Percentiles rank a stretch among this genome's conserved stretches.
phyloP scores from a whole-genome alignment of 2,888 invertebrate genomes.

The Nomada ferruginata region DNA sequence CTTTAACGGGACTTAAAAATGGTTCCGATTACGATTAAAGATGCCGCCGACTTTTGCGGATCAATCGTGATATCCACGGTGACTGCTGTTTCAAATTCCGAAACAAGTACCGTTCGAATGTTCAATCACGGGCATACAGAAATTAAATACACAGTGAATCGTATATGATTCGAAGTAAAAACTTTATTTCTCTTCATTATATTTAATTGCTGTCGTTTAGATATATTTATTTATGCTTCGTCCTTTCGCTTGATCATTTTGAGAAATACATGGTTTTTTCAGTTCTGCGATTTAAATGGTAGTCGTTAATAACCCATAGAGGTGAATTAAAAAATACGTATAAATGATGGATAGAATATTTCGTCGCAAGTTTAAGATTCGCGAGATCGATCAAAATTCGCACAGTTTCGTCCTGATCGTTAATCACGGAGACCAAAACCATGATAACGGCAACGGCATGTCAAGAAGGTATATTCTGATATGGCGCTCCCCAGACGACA shows the following conservation, averaged over 20 bases:
- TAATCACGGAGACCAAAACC: constrained; percentile 25
- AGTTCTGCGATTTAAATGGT: too few species aligned
- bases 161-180: too few species aligned
- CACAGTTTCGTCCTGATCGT: constrained; percentile 20
- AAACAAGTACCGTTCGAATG: background rate
- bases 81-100: background rate
- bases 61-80: background rate
- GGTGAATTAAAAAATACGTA: too few species aligned
- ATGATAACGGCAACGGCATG: constrained; percentile 33
- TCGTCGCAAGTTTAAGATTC: background rate
- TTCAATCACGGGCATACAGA: background rate
- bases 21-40: constrained; percentile 1
- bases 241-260: too few species aligned
- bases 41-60: background rate
- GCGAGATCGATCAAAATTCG: constrained; percentile 17
- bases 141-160: too few species aligned
- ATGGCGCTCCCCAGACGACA: constrained; percentile 12
- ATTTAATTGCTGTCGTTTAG: too few species aligned
- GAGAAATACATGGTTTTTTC: too few species aligned
- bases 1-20: constrained; percentile 30
- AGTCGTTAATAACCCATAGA: too few species aligned
- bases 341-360: background rate
- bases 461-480: constrained; percentile 36
- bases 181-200: too few species aligned
- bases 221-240: too few species aligned